phyloP scores from a whole-genome alignment of 2,797 vertebrate species.

The Poeciliopsis paucimaculata region DNA sequence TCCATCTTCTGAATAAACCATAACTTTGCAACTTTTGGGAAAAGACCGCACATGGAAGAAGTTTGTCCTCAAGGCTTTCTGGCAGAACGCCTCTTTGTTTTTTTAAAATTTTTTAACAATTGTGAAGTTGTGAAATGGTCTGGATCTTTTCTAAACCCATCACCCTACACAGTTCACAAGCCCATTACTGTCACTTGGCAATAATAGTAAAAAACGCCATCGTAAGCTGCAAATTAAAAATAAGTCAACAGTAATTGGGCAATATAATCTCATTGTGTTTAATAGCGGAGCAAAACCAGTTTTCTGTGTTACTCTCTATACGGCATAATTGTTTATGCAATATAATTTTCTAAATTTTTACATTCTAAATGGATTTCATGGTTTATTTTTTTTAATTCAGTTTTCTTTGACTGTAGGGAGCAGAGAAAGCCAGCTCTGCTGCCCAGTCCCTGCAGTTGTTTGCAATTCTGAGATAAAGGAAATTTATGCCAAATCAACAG shows the following conservation, averaged over 20 bases:
- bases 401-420: not conserved
- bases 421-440: not conserved
- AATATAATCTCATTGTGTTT: not conserved
- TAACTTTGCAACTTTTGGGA: not conserved
- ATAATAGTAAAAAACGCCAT: not conserved
- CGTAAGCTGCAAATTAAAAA: not conserved
- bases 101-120: not conserved
- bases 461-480: too few relatives aligned
- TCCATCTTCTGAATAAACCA: conserved; percentile 16
- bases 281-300: not conserved
- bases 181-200: not conserved
- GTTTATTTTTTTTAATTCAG: not conserved
- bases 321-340: not conserved
- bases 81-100: not conserved
- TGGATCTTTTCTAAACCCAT: not conserved
- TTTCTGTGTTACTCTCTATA: not conserved
- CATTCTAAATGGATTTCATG: not conserved
- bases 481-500: too few relatives aligned
- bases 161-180: not conserved
- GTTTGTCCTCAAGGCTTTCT: not conserved
- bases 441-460: not conserved
- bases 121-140: conserved; percentile 1
- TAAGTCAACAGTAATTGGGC: not conserved
- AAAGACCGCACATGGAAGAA: not conserved
- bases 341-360: not conserved